phyloP scores from a whole-genome alignment of 2,113 vertebrate genomes.

The Rhombomys opimus region DNA sequence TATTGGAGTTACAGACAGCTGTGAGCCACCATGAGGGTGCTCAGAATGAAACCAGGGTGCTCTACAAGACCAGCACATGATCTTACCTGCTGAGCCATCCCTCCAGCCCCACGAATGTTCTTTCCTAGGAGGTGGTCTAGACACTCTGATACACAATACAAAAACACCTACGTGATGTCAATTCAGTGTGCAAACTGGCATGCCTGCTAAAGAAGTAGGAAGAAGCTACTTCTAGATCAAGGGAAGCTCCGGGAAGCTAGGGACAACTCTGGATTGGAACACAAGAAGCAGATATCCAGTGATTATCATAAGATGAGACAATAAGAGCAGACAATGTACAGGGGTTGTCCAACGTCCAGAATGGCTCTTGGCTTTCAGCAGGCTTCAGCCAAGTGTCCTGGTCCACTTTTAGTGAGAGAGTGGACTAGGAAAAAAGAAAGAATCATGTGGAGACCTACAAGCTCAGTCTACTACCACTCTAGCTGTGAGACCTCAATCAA shows the following conservation, averaged over 20 bases:
- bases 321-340: not conserved
- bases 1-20: not conserved
- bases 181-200: not conserved
- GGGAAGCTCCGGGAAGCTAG: not conserved
- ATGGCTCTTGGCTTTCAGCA: not conserved
- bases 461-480: rapidly evolving
- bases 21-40: not conserved
- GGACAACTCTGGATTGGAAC: not conserved
- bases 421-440: not conserved
- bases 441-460: not conserved
- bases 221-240: not conserved
- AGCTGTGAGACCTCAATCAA: not conserved
- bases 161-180: not conserved
- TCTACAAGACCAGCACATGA: not conserved
- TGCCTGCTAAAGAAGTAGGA: not conserved
- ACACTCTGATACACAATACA: not conserved
- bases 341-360: too few relatives aligned
- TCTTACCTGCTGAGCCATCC: not conserved
- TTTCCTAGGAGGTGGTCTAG: not conserved
- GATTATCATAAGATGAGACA: not conserved
- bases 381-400: not conserved
- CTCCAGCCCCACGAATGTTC: not conserved
- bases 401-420: not conserved
- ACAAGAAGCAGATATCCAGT: not conserved
- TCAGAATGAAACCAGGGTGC: not conserved